Base-by-base conservation (phyloP, 2,797 vertebrate genomes). In the Pteropus rufus region DNA sequence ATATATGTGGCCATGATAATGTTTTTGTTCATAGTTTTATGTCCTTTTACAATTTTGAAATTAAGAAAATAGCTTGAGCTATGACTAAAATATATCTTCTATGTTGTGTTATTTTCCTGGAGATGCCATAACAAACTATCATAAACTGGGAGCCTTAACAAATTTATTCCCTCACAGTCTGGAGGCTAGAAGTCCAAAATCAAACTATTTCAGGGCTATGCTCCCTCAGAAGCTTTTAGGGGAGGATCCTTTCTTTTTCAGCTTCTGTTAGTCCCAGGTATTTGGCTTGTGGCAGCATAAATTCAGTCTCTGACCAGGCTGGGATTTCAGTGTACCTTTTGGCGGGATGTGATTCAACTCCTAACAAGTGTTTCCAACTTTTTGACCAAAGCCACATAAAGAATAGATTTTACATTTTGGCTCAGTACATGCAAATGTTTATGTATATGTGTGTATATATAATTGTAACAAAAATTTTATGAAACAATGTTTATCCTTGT, bases 61-160 rank as follows among this genome's bases (percentile, higher is more conserved):
- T 77, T 89, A 89, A 62, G 52, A 44, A 72, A 83, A 67, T 29
- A 56, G 49, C 31, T 91, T 80, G 56, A 75, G 23, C 23, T 70
- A n/a, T 41, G 60, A 93, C 49, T 85, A 77, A 91, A 91, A 36
- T 39, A 1, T 92, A 81, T 60, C n/a, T 96, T 96, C 16, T 76
- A 3, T 70, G 8, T 93, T 58, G 7, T 84, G 7, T 91, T 84
- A 88, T 21, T 72, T 80, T 84, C 24, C 12, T 60, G 65, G 46
- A 23, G 7, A 18, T 81, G 10, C 73, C 49, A 36, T 65, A 58
- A 60, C 29, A 79, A 56, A 65, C 46, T 58, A 21, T 26, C 19
- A 56, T 67, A 62, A 69, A 91, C 52, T 54, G 6, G 41, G 8
- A 73, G 39, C 46, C 46, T 84, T 94, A 67, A 49, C 7, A 60